These are phyloP conservation scores for Propithecus perrieri DNA, from an alignment of 2,797 vertebrate species.

Conservation along the genomic window DNA sequence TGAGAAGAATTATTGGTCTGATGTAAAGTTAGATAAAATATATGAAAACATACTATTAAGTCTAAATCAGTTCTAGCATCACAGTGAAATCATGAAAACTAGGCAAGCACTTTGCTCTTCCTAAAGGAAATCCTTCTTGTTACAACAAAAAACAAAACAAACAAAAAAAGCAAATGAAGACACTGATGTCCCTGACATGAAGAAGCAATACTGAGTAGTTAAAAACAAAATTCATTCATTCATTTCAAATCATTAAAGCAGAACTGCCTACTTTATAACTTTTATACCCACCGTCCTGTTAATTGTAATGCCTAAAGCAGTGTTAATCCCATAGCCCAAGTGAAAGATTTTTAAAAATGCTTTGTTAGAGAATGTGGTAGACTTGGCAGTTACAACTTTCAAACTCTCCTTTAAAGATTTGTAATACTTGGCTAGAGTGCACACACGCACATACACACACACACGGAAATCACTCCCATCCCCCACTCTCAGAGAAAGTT, in stretches of 20 bases:
- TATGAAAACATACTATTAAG: background rate
- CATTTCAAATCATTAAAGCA: conserved; percentile 51
- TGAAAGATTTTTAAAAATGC: conserved; percentile 56
- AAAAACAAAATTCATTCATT: background rate
- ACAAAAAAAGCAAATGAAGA: background rate
- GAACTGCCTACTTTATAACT: conserved; percentile 46
- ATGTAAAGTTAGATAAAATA: background rate
- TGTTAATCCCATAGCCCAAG: conserved; percentile 50
- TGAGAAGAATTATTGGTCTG: background rate
- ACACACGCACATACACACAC: background rate
- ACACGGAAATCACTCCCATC: conserved; percentile 11
- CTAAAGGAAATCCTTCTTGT: background rate
- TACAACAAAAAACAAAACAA: background rate
- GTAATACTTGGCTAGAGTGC: conserved; percentile 70
- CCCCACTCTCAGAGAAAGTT: conserved; percentile 69
- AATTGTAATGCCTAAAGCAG: conserved; percentile 45
- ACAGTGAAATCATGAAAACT: background rate
- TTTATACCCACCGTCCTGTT: background rate
- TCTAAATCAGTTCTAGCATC: background rate
- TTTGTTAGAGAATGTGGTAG: conserved; percentile 51
- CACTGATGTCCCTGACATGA: background rate
- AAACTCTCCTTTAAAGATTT: conserved; percentile 68
- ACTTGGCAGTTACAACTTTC: conserved; percentile 63
- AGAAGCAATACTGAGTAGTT: background rate
- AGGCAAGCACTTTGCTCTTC: background rate